Conservation (phyloP, 2,888 invertebrate genomes). For the Ophioninae sp. region DNA sequence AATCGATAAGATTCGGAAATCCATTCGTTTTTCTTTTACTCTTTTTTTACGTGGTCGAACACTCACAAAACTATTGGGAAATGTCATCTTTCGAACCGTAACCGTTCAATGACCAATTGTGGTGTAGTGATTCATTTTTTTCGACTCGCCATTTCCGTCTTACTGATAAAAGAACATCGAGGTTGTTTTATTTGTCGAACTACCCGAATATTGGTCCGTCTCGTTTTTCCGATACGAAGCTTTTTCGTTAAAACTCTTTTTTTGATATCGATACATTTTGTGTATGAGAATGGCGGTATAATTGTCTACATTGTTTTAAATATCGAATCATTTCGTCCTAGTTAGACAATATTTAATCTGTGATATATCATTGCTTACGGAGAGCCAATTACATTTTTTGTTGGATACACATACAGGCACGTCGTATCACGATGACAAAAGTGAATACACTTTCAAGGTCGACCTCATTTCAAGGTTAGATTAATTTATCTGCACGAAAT, state of each 20-base stretch:
- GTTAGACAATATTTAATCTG: too few relatives aligned
- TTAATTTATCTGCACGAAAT: too few relatives aligned
- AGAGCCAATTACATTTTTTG: too few relatives aligned
- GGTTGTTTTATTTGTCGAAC: background rate
- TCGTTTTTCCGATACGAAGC: background rate
- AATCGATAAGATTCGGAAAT: slow-evolving; percentile 57
- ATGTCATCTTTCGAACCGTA: background rate
- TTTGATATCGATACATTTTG: background rate
- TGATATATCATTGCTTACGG: too few relatives aligned
- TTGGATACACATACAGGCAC: too few relatives aligned
- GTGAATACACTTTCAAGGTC: too few relatives aligned
- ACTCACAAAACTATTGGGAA: slow-evolving; percentile 8
- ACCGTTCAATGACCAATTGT: background rate
- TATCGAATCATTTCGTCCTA: too few relatives aligned
- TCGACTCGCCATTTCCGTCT: background rate
- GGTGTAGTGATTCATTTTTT: background rate
- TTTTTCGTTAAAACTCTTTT: background rate
- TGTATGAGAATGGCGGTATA: background rate
- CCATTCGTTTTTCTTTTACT: slow-evolving; percentile 2
- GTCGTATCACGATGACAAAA: too few relatives aligned
- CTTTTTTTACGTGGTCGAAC: slow-evolving; percentile 4
- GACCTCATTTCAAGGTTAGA: too few relatives aligned
- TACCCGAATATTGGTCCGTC: background rate
- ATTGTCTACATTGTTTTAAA: too few relatives aligned
- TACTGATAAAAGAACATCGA: background rate